A percentile compares a stretch with the other conserved stretches of the same genome.
phyloP scores from a whole-genome alignment of 2,113 vertebrate genomes.

The Xiphophorus maculatus region DNA sequence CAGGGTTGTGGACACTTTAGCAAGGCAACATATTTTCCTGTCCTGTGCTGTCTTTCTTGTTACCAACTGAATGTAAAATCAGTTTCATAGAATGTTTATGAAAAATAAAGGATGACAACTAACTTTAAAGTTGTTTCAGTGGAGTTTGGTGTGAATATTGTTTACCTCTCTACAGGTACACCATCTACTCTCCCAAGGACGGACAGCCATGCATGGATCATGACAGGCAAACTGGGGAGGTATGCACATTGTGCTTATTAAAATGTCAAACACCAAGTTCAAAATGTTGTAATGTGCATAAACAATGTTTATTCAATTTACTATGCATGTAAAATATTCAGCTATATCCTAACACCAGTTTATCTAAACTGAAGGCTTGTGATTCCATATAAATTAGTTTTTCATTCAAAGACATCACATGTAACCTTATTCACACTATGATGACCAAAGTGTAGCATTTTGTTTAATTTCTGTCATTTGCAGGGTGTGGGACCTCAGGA shows the following conservation, averaged over 20 bases:
- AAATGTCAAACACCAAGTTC: background rate
- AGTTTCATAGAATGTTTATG: background rate
- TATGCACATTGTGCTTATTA: slow-evolving; percentile 47
- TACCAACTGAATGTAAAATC: background rate
- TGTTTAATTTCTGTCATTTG: slow-evolving; percentile 21
- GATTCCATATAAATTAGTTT: background rate
- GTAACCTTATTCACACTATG: background rate
- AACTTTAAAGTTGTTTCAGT: background rate
- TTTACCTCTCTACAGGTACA: slow-evolving; percentile 82
- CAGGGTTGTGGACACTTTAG: background rate
- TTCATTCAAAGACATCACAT: background rate
- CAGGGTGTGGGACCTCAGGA: slow-evolving; percentile 98
- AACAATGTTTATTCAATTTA: background rate
- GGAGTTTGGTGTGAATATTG: background rate
- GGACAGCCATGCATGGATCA: slow-evolving; percentile 99
- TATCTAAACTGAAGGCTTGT: background rate
- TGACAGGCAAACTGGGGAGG: slow-evolving; percentile 98
- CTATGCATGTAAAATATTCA: background rate
- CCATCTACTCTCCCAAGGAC: slow-evolving; percentile 97
- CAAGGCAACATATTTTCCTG: background rate
- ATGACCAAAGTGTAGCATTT: background rate
- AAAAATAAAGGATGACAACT: background rate
- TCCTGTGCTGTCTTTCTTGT: background rate
- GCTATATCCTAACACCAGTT: background rate
- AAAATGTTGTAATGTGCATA: background rate